Base-by-base conservation (phyloP, 2,888 invertebrate genomes). In the Strigamia maritima region DNA sequence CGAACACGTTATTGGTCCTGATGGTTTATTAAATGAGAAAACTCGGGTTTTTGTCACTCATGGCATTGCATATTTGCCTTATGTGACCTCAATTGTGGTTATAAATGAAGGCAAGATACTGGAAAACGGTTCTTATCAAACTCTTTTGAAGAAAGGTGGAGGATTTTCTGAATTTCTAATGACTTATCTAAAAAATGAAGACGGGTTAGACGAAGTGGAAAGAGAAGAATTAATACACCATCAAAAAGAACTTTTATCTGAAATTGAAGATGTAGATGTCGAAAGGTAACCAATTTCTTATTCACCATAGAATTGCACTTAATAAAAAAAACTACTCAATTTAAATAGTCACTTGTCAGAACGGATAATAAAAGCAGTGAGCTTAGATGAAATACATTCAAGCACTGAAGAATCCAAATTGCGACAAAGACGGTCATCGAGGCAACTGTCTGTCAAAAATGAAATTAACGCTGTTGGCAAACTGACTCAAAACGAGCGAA, bases 1-100 rank as follows among this genome's bases (percentile, higher is more conserved):
- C 83, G 83, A 83, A 65, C 80, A 83, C 49, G 89, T 89, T 31
- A 86, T 90, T 49, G 86, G 88, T 80, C 85, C 85, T 1, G 83
- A 85, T 12, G 89, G 89, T 16, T 54, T 88, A 1, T 83, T 89
- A 3, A 83, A 84, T 78, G 82, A 85, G 44, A 89, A 88, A 84
- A 97, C 98, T 0, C 90, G 98, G 80, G 87, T 99, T 75, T 89
- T 98, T 83, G 98, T 98, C 28, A 99, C 98, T 0, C 98, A 99
- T 86, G 94, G 95, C 82, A 92, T 98, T 79, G 94, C 95, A 10
- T 97, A 94, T 87, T 89, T 98, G 82, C 93, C 96, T 0, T 91
- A 94, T 84, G 94, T 94, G 0, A 95, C 98, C 87, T 89, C 93
- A 83, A 95, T 99, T 82, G 87, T 97, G 81, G 98, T 98, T 2